Conservation (phyloP, 1,140 invertebrate species). For the Reticulitermes speratus region DNA sequence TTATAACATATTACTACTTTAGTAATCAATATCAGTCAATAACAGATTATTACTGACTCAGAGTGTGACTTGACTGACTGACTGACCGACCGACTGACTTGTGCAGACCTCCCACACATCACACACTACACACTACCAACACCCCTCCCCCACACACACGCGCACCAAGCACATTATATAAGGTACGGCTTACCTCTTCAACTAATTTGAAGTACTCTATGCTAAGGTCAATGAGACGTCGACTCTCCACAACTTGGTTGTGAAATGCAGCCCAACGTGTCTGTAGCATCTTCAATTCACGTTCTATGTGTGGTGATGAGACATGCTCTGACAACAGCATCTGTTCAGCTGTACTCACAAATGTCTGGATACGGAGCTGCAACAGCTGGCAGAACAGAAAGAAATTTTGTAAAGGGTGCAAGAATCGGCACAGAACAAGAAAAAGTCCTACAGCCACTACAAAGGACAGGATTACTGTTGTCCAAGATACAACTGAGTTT, state of each 20-base stretch:
- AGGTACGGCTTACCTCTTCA: constrained; percentile 53
- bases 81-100: not conserved
- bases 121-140: too few relatives aligned
- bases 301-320: constrained; percentile 59
- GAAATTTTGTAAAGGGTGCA: not conserved
- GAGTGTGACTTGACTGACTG: not conserved
- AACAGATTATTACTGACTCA: not conserved
- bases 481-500: not conserved
- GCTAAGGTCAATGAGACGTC: constrained; percentile 56
- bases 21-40: not conserved
- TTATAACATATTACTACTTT: too few relatives aligned
- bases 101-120: too few relatives aligned
- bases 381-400: constrained; percentile 56
- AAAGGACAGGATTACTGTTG: constrained; percentile 20
- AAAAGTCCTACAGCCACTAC: not conserved
- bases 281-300: constrained; percentile 64
- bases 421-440: not conserved
- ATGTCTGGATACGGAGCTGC: constrained; percentile 70
- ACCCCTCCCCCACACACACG: too few relatives aligned
- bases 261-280: constrained; percentile 73
- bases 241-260: constrained; percentile 64
- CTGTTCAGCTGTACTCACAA: constrained; percentile 67
- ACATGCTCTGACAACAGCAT: constrained; percentile 59
- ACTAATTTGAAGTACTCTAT: constrained; percentile 58
- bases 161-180: too few relatives aligned